Base-by-base conservation (phyloP, 2,113 vertebrate genomes). In the Daboia siamensis region DNA sequence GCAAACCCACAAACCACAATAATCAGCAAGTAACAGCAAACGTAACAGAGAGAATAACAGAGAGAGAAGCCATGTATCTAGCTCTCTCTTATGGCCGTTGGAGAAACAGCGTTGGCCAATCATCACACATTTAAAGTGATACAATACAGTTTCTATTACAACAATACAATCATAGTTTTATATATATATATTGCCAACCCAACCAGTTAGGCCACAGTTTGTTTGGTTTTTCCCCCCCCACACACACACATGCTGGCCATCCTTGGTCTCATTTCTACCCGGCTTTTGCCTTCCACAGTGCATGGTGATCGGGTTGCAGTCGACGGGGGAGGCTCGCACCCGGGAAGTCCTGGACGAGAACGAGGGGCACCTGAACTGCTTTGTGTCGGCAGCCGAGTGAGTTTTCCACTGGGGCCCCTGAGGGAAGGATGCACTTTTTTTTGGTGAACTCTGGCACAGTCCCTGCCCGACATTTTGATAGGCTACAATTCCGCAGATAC, bases 341-440 rank as follows among this genome's bases (percentile, higher is more conserved):
- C 98, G 99, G 87, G 99, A 99, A 90, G 99, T 99, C 87, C 97
- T 99, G 93, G 99, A 99, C 0, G 98, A 99, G 96, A 99, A 99
- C 0, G 99, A 99, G 0, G 99, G 99, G 0, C 98, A 97, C 15
- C 98, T 99, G 0, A 98, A 99, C 95, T 98, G 98, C 97, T 99
- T 99, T 54, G 99, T 99, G 9, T 99, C 99, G 0, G 99, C 99
- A 3, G 99, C 99, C 2, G 99, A 98, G 98, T 99, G 95, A 98
- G 98, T 98, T 59, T 33, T 1, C 5, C 11, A 3, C 1, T 1
- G 74, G 48, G 55, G 17, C 2, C 55, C 55, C 55, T 20, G 55
- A 56, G 55, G 74, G 33, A 80, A 80, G 33, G 17, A 15, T n/a
- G 64, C 74, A 21, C 7, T 17, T 21, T 80, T 21, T 9, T 80